These are phyloP conservation scores for Drosophila suboccidentalis DNA, from an alignment of 2,888 invertebrate species.

Conservation along the genomic window DNA sequence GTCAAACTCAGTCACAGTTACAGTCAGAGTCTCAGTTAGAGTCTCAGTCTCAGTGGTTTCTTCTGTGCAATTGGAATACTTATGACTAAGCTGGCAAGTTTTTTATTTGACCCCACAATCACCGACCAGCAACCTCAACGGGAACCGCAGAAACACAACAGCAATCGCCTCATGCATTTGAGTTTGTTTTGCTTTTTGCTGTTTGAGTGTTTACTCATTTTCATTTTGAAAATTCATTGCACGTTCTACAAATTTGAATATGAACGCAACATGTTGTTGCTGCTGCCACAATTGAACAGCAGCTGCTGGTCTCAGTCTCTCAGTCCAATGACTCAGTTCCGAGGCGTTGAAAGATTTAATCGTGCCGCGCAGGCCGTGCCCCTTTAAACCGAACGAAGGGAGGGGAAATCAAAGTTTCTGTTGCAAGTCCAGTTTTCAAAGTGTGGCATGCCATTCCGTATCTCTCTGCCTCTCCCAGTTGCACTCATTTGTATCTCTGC, in stretches of 20 bases:
- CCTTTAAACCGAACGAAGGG: conserved; percentile 38
- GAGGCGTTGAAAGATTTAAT: conserved; percentile 81
- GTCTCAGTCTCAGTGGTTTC: conserved; percentile 45
- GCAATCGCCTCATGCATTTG: conserved; percentile 53
- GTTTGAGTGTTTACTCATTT: conserved; percentile 73
- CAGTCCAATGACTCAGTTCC: conserved; percentile 76
- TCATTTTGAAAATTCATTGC: conserved; percentile 75
- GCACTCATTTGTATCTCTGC: conserved; percentile 16
- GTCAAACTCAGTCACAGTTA: conserved; percentile 32
- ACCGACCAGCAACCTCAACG: conserved; percentile 7
- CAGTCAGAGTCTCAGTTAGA: conserved; percentile 7
- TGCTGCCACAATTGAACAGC: conserved; percentile 57
- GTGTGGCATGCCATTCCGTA: conserved; percentile 15
- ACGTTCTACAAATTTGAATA: conserved; percentile 82
- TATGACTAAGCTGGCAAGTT: conserved; percentile 70
- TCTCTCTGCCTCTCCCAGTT: conserved; percentile 47
- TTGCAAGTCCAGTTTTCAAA: conserved; percentile 55
- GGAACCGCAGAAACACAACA: conserved; percentile 22
- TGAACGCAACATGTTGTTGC: conserved; percentile 57
- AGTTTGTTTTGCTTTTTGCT: conserved; percentile 39
- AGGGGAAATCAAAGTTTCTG: neutral
- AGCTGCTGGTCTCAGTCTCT: conserved; percentile 63
- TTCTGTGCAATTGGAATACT: conserved; percentile 67
- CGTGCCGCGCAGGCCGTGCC: conserved; percentile 59
- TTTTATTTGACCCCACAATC: conserved; percentile 59